A percentile compares a stretch with the other conserved stretches of the same genome.
Evolutionary conservation across 2,797 vertebrate species (phyloP).

Genomic region (Phrynocephalus vlangalii): DNA sequence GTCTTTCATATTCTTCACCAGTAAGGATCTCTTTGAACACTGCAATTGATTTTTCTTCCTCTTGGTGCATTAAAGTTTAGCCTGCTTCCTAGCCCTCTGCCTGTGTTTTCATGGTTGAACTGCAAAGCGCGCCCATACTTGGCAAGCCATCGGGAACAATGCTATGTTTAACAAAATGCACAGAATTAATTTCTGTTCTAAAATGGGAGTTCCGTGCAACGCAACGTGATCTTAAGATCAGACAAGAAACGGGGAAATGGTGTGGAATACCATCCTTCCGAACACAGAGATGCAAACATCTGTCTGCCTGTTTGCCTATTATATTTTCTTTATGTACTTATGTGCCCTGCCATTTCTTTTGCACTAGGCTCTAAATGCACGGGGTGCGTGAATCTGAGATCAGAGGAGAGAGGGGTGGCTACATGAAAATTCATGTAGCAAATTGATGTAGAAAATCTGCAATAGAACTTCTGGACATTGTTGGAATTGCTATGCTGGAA

Average conservation of each 20-base stretch:
- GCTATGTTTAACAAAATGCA: conserved; percentile 2
- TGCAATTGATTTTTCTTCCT: conserved; percentile 39
- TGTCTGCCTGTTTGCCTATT: background rate
- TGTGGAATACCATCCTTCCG: background rate
- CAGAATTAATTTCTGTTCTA: background rate
- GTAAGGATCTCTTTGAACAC: conserved; percentile 21
- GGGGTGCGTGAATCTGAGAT: background rate
- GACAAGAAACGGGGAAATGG: background rate
- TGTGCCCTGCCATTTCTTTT: background rate
- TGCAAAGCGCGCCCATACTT: conserved; percentile 36
- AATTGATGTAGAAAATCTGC: background rate
- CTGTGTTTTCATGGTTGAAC: conserved; percentile 56
- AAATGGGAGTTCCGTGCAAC: background rate
- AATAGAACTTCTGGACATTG: background rate
- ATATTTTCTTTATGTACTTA: background rate
- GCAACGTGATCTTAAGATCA: background rate
- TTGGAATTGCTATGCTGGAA: background rate
- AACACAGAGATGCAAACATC: background rate
- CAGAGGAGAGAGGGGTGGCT: too few species aligned
- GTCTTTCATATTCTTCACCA: conserved; percentile 32
- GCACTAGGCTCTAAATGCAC: background rate
- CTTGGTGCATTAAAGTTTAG: conserved; percentile 44
- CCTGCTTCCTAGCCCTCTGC: conserved; percentile 43
- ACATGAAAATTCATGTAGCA: too few species aligned
- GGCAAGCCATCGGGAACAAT: background rate